Conservation (phyloP, 2,113 vertebrate species). For the Rallus limicola region DNA sequence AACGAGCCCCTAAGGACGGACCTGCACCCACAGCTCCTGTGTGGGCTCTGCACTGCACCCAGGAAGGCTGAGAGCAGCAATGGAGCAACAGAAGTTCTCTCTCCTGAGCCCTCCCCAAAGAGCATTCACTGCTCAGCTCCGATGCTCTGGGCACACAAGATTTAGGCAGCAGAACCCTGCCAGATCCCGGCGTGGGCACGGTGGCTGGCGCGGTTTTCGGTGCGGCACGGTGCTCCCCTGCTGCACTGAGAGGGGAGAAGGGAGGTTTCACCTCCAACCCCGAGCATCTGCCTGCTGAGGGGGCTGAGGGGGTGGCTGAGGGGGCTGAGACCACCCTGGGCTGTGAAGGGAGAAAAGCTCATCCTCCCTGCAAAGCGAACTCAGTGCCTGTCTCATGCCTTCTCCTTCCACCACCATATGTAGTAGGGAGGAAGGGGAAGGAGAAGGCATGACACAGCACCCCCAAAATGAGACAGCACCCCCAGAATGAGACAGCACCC, state of each 20-base stretch:
- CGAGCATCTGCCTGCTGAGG: neutral
- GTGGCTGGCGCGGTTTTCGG: fast-evolving
- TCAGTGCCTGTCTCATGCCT: neutral
- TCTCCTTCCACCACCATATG: too few species aligned
- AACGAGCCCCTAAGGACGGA: fast-evolving
- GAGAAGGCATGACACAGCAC: neutral
- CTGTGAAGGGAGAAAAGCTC: neutral
- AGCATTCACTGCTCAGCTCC: fast-evolving
- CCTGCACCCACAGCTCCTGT: neutral
- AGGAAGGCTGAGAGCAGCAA: neutral
- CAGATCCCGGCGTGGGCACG: neutral
- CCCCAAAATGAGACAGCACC: neutral
- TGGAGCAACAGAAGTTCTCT: fast-evolving
- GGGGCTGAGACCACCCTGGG: neutral
- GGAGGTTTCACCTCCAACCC: fast-evolving
- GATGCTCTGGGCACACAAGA: neutral
- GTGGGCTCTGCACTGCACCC: fast-evolving
- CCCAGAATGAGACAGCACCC: neutral
- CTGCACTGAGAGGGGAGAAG: neutral
- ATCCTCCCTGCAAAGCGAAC: neutral
- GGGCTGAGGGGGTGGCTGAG: neutral
- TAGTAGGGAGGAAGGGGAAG: neutral
- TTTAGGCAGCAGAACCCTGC: too few species aligned
- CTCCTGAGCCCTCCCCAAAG: neutral
- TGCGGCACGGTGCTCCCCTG: fast-evolving